Percentiles rank a stretch among this genome's conserved stretches.
These are phyloP conservation scores for Tupiocoris notatus DNA, from an alignment of 2,888 invertebrate genomes.

Conservation along the genomic window DNA sequence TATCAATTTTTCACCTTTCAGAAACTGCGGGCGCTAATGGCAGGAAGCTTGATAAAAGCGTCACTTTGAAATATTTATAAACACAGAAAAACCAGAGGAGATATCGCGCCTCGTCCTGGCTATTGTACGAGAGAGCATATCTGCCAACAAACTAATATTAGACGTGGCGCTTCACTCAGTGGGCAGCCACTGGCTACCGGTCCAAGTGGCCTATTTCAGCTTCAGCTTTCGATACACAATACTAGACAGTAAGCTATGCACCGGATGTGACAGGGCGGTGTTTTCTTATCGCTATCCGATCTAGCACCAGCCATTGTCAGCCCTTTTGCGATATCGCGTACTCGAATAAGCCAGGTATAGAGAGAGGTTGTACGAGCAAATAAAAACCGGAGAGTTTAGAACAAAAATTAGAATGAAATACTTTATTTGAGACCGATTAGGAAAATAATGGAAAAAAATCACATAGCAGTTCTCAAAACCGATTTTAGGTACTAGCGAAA, in stretches of 20 bases:
- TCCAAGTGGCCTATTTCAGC: slow-evolving; percentile 13
- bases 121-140: neutral
- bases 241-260: neutral
- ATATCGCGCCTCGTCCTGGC: no score
- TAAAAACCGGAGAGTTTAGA: no score
- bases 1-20: neutral
- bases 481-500: no score
- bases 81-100: neutral
- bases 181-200: neutral
- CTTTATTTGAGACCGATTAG: no score
- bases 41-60: neutral
- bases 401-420: no score
- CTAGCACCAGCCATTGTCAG: no score
- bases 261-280: neutral
- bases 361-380: no score
- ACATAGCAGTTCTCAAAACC: no score
- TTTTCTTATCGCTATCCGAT: neutral
- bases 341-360: no score
- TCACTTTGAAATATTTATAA: slow-evolving; percentile 27
- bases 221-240: neutral
- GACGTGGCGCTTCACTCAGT: slow-evolving; percentile 14
- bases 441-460: no score
- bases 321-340: no score
- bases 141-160: slow-evolving; percentile 7
- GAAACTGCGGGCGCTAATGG: no score